Evolutionary conservation across 2,113 vertebrate species (phyloP), one percentile per base, ranked within the genome.

Genomic region (Picathartes gymnocephalus): DNA sequence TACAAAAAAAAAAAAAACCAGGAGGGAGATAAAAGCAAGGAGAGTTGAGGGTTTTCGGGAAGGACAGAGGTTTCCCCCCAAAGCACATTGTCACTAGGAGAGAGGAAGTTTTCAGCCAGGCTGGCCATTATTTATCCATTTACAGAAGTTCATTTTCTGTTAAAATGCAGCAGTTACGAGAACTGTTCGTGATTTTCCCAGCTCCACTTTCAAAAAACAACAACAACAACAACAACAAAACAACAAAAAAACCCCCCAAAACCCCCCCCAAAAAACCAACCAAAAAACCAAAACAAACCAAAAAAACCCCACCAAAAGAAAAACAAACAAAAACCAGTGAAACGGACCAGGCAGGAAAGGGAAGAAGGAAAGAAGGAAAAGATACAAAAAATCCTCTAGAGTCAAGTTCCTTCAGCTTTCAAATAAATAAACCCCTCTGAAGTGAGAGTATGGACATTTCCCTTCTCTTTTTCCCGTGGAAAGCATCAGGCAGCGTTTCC

Each of bases 41-140:
- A 14, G 31, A 42, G 12, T n/a, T 90, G 1, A 13, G 47, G 50
- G 11, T 53, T 14, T 1, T n/a, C n/a, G n/a, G 0, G 1, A 10
- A 31, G 61, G 50, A 5, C 11, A 13, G 17, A 11, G 9, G 2
- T 73, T 69, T 65, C n/a, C 18, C 68, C 53, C 19, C 53, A 25
- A 7, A 58, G 6, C 1, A 1, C 19, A 19, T 30, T 87, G n/a
- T 56, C 35, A 11, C 5, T 5, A 44, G 35, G 21, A 51, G 15
- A 48, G 31, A 18, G 33, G 68, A 81, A 39, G 24, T 25, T 74
- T 78, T 25, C 35, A 35, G 6, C 69, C 65, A 22, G 8, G 25
- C 69, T 78, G 45, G 33, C 65, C 45, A 2, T 56, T 20, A 71
- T 45, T 65, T 42, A 31, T 35, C 37, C 12, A 44, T 33, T 60